These are phyloP conservation scores for Rhinoderma darwinii DNA, from an alignment of 2,113 vertebrate species.

Conservation along the genomic window DNA sequence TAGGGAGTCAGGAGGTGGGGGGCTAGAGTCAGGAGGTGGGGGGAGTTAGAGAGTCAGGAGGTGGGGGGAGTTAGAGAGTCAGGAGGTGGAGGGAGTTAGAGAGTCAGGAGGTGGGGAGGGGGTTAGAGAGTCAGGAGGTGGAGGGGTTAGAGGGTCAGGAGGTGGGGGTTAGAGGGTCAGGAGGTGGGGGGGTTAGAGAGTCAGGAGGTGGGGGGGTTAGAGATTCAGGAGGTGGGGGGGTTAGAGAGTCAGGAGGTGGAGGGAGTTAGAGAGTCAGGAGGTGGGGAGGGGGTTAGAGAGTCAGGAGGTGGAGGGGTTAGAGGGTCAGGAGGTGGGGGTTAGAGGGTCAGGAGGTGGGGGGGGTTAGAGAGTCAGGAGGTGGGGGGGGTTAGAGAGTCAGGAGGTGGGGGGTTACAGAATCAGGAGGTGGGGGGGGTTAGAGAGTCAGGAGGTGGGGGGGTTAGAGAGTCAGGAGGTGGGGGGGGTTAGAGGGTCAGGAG, in stretches of 20 bases:
- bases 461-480: not conserved
- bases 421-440: slow-evolving; percentile 38
- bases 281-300: not conserved
- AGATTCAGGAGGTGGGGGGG: not conserved
- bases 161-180: not conserved
- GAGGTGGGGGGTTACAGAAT: not conserved
- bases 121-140: not conserved
- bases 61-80: not conserved
- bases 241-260: too few species aligned
- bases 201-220: too few species aligned
- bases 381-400: not conserved
- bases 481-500: not conserved
- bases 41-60: slow-evolving; percentile 64
- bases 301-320: not conserved
- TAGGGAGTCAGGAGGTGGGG: not conserved
- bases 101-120: too few species aligned
- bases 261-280: not conserved
- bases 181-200: not conserved
- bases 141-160: not conserved
- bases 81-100: not conserved
- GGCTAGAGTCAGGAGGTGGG: not conserved
- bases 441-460: not conserved
- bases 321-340: not conserved
- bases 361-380: not conserved
- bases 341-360: not conserved